These are phyloP conservation scores for Bemisia tabaci DNA, from an alignment of 1,140 invertebrate species.

Conservation along the genomic window DNA sequence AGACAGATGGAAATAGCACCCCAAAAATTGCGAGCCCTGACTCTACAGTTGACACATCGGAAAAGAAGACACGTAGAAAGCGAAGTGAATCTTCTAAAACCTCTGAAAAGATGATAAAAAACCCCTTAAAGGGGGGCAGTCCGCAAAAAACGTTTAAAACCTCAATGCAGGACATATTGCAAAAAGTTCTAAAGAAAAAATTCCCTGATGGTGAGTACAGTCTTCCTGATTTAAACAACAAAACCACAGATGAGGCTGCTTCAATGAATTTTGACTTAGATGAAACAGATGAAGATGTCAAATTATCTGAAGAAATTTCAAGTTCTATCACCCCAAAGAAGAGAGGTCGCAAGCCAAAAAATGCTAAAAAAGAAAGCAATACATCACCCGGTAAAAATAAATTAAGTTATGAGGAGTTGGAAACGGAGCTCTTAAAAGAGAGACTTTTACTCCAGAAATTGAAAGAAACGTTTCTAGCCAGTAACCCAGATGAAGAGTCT, in stretches of 20 bases:
- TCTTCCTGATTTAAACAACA: neutral
- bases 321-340: neutral
- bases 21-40: neutral
- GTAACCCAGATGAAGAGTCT: neutral
- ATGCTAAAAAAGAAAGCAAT: neutral
- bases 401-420: neutral
- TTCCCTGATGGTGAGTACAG: neutral
- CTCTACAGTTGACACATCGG: neutral
- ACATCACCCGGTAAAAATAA: neutral
- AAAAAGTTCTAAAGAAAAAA: neutral
- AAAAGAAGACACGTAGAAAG: neutral
- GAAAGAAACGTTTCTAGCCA: neutral
- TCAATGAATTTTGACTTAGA: neutral
- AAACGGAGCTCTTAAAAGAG: neutral
- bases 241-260: neutral
- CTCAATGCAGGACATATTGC: neutral
- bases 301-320: neutral
- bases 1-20: neutral
- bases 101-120: too few species aligned
- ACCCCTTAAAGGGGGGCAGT: too few species aligned
- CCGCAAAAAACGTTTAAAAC: neutral
- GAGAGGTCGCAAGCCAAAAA: neutral
- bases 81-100: neutral
- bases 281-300: too few species aligned
- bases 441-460: neutral